These are phyloP conservation scores for Rhyacichthys aspro DNA, from an alignment of 2,797 vertebrate species.

Conservation along the genomic window DNA sequence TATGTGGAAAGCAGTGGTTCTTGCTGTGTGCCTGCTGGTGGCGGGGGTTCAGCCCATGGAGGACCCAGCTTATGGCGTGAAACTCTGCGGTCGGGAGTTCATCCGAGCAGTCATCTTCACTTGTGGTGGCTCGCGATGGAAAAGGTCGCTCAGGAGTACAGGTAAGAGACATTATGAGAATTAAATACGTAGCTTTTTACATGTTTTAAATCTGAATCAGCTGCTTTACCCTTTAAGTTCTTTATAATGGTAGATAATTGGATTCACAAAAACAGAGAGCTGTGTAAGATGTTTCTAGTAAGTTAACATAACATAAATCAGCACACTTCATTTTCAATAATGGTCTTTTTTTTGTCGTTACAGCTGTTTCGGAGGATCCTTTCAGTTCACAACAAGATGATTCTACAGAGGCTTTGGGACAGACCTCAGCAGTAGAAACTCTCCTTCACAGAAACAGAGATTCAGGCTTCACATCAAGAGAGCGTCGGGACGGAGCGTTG, in stretches of 20 bases:
- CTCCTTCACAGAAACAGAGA: slow-evolving; percentile 68
- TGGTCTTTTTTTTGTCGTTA: slow-evolving; percentile 15
- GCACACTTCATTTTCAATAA: not conserved
- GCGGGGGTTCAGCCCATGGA: slow-evolving; percentile 73
- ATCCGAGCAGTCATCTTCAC: slow-evolving; percentile 89
- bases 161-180: slow-evolving; percentile 75
- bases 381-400: slow-evolving; percentile 71
- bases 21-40: slow-evolving; percentile 78
- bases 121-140: slow-evolving; percentile 89
- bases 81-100: slow-evolving; percentile 89
- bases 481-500: slow-evolving; percentile 49
- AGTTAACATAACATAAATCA: not conserved
- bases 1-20: slow-evolving; percentile 75
- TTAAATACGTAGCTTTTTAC: too few relatives aligned
- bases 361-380: slow-evolving; percentile 66
- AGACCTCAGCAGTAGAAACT: slow-evolving; percentile 53
- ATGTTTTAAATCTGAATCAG: not conserved
- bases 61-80: slow-evolving; percentile 80
- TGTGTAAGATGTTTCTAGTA: too few relatives aligned
- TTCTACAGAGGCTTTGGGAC: slow-evolving; percentile 59
- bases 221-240: too few relatives aligned
- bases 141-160: slow-evolving; percentile 70
- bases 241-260: too few relatives aligned
- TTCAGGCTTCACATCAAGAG: slow-evolving; percentile 57
- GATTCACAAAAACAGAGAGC: too few relatives aligned